These are phyloP conservation scores for Myodes glareolus DNA, from an alignment of 2,113 vertebrate genomes.

Conservation along the genomic window DNA sequence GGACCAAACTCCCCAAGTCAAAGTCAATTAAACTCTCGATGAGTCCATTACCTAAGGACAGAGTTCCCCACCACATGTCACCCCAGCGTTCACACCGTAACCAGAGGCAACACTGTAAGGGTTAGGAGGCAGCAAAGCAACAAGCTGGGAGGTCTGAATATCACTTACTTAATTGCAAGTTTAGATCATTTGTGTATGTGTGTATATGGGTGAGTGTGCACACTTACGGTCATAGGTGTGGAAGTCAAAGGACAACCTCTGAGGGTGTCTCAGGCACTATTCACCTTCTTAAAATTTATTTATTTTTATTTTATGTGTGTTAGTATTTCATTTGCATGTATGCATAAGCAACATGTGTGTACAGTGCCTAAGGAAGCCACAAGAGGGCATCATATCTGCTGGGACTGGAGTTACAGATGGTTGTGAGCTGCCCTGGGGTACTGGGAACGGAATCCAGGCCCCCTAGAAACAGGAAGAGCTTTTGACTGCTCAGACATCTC, in stretches of 20 bases:
- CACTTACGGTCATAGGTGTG: not conserved
- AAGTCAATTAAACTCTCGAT: not conserved
- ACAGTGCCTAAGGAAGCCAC: not conserved
- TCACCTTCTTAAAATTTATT: not conserved
- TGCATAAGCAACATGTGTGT: not conserved
- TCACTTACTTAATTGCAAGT: not conserved
- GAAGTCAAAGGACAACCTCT: not conserved
- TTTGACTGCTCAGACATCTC: no score
- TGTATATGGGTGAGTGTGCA: not conserved
- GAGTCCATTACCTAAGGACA: not conserved
- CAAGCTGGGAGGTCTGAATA: not conserved
- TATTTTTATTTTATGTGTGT: not conserved
- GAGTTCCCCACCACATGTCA: not conserved
- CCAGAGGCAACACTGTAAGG: not conserved
- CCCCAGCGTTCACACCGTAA: not conserved
- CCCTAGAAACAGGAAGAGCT: not conserved
- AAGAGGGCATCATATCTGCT: not conserved
- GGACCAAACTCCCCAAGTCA: no score
- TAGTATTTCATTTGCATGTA: not conserved
- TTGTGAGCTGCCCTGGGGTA: not conserved
- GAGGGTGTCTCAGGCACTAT: not conserved
- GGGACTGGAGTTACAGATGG: not conserved
- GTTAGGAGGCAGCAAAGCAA: not conserved
- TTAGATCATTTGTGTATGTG: not conserved
- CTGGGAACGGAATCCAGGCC: not conserved